Conservation (phyloP, 2,113 vertebrate genomes). For the Solenodon paradoxus region DNA sequence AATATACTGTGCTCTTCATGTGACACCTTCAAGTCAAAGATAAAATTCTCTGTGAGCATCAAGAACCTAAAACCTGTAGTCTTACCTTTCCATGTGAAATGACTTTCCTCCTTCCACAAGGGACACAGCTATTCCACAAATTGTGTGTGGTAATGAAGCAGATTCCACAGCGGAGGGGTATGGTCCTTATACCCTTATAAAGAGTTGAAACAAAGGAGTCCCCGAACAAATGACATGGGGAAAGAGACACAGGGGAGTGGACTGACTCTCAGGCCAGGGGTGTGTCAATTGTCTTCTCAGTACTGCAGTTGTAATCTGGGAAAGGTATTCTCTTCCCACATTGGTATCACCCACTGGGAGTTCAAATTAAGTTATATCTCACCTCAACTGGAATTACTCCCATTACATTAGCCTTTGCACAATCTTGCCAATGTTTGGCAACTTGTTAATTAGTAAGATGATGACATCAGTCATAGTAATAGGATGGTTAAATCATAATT, state of each 20-base stretch:
- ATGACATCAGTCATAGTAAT: neutral
- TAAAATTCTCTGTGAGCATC: neutral
- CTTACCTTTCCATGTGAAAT: neutral
- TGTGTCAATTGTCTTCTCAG: slow-evolving; percentile 59
- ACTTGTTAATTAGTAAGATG: slow-evolving; percentile 63
- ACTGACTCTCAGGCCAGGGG: neutral
- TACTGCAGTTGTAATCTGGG: neutral
- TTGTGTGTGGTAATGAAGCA: slow-evolving; percentile 51
- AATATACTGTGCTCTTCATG: neutral
- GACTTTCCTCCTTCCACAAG: slow-evolving; percentile 1
- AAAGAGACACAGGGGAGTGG: neutral
- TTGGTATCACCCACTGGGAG: slow-evolving; percentile 65
- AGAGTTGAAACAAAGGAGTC: neutral
- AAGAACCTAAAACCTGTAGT: neutral
- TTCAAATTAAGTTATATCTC: slow-evolving; percentile 65
- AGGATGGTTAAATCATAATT: slow-evolving; percentile 41
- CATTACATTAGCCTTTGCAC: slow-evolving; percentile 68
- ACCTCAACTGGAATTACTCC: slow-evolving; percentile 75
- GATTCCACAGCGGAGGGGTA: slow-evolving; percentile 1
- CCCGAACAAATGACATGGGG: neutral
- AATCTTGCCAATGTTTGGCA: slow-evolving; percentile 77
- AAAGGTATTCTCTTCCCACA: slow-evolving; percentile 52
- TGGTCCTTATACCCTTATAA: neutral
- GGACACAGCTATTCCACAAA: neutral
- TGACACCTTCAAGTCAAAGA: slow-evolving; percentile 11